Evolutionary conservation across 2,888 invertebrate species (phyloP).

Genomic region (Plagodis dolabraria): DNA sequence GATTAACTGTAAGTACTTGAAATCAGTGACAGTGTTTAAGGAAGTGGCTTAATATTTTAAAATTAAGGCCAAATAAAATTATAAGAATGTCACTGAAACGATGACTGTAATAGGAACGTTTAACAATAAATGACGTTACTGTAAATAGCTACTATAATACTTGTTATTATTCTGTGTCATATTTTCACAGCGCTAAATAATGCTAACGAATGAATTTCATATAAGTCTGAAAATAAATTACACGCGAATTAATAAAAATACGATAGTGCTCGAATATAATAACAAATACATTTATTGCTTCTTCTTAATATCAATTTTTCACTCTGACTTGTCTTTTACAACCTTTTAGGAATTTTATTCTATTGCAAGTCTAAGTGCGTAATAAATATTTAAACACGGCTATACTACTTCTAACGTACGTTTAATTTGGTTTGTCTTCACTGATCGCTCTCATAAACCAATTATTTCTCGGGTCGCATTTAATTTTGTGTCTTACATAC

Average conservation of each 20-base stretch:
- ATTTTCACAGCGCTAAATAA: too few relatives aligned
- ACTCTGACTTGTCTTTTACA: too few relatives aligned
- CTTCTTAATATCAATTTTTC: too few relatives aligned
- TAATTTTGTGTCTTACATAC: conserved; percentile 50
- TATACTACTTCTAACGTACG: conserved; percentile 6
- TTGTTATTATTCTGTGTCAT: background rate
- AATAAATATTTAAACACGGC: conserved; percentile 1
- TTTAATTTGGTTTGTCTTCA: conserved; percentile 44
- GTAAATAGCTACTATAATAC: background rate
- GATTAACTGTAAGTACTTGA: conserved; percentile 47
- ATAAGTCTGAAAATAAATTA: too few relatives aligned
- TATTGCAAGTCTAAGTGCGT: background rate
- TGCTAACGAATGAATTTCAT: too few relatives aligned
- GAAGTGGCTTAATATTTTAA: conserved; percentile 17
- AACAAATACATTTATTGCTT: too few relatives aligned
- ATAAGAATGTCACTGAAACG: conserved; percentile 1
- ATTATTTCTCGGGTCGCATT: conserved; percentile 67
- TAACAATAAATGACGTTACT: background rate
- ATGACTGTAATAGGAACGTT: conserved; percentile 1
- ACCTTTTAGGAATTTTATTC: too few relatives aligned
- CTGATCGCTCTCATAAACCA: conserved; percentile 48
- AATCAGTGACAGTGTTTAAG: conserved; percentile 25
- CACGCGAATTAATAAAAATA: too few relatives aligned
- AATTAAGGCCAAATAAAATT: conserved; percentile 16
- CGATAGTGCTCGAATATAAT: too few relatives aligned